Base-by-base conservation (phyloP, 1,140 invertebrate species). In the Formica selysi region DNA sequence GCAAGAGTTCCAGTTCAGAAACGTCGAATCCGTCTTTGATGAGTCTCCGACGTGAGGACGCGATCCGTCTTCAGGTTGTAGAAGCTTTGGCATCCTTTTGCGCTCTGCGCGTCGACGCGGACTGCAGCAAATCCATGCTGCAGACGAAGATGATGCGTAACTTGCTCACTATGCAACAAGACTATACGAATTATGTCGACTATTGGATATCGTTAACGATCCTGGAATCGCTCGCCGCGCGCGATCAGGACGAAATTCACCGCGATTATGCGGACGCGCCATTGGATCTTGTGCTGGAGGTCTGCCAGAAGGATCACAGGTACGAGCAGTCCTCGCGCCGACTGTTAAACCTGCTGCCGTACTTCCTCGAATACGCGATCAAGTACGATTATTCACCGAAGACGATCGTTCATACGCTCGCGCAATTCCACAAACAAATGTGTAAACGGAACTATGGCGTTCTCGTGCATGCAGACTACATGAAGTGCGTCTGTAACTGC, bases 401-500 rank as follows among this genome's bases (percentile, higher is more conserved):
- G 8, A 36, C 29, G 8, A 29, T 85, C 38, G 81, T 87, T 61
- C 7, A 76, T 22, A 87, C 89, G 13, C 54, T 92, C 36, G 70
- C 2, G 22, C 19, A 57, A 19, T 64, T 87, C 26, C 74, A 91
- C 16, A 85, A 89, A 13, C 1, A 41, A 16, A 68, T 84, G 22
- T 22, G 51, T 44, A 68, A 87, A 41, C 84, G 80, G 13, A 90
- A 89, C 61, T 95, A 92, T 80, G 94, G 95, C 4, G 88, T 93
- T 19, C 29, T 86, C 2, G 87, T 93, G n/a, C 84, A 92, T 32
- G 54, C 93, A 29, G 87, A 87, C 6, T 90, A 95, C 51, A 76
- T 95, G 10, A 86, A 93, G 62, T 95, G 93, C 48, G 81, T 95
- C 3, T 92, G 91, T 71, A 76, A 78, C 79, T 87, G 94, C 13